Percentiles rank a stretch among this genome's conserved stretches.
Evolutionary conservation across 2,888 invertebrate species (phyloP).

Genomic region (Panorpa germanica): DNA sequence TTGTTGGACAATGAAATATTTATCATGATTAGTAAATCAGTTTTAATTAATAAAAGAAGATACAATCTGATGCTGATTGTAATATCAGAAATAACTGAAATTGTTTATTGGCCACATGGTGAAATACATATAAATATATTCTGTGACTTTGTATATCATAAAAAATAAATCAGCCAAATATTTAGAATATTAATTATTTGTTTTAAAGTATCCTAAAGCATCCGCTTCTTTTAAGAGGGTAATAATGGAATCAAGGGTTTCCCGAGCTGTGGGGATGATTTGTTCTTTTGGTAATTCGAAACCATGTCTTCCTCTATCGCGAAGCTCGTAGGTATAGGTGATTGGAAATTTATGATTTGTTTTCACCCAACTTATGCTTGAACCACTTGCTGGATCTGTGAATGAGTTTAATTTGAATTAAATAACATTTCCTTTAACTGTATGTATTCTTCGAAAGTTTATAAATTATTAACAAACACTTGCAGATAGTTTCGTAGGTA

Average conservation of each 20-base stretch:
- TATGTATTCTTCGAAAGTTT: constrained; percentile 10
- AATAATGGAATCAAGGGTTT: constrained; percentile 32
- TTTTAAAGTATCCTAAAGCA: constrained; percentile 27
- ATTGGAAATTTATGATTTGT: constrained; percentile 41
- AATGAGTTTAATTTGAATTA: too few species aligned
- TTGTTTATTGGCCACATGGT: too few species aligned
- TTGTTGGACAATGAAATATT: too few species aligned
- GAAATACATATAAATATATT: too few species aligned
- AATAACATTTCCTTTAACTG: constrained; percentile 14
- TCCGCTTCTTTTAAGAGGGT: constrained; percentile 29
- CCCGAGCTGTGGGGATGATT: constrained; percentile 39
- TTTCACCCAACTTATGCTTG: constrained; percentile 59
- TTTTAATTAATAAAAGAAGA: too few species aligned
- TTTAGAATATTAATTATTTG: too few species aligned
- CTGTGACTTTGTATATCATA: too few species aligned
- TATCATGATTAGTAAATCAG: too few species aligned
- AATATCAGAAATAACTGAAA: too few species aligned
- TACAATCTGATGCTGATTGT: too few species aligned
- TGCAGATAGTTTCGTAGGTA: constrained; percentile 34
- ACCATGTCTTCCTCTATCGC: constrained; percentile 44
- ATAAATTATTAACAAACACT: too few species aligned
- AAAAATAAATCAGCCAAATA: too few species aligned
- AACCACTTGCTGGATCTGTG: constrained; percentile 44
- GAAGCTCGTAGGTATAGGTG: constrained; percentile 46
- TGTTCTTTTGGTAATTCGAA: constrained; percentile 44